These are phyloP conservation scores for Premnoplex brunnescens DNA, from an alignment of 2,797 vertebrate species.

Conservation along the genomic window DNA sequence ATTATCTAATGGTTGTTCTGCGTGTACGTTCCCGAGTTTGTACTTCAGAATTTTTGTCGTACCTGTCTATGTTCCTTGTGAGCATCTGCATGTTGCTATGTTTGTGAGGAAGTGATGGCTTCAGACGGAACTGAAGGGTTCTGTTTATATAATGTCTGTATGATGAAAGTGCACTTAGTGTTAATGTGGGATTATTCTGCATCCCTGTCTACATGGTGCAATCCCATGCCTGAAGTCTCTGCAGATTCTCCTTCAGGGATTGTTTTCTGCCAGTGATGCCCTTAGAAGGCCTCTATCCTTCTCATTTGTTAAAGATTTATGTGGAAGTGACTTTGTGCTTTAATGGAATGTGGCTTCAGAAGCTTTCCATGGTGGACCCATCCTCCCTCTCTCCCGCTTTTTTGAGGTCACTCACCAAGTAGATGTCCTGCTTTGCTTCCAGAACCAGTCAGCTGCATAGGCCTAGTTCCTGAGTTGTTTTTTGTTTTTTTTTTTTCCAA, in stretches of 20 bases:
- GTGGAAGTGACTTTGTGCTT: background rate
- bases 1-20: background rate
- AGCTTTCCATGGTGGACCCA: background rate
- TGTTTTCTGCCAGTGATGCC: background rate
- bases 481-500: background rate
- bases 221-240: background rate
- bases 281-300: background rate
- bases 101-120: background rate
- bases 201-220: fast-evolving
- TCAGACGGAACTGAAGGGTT: background rate
- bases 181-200: background rate
- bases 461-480: background rate
- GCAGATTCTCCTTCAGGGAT: background rate
- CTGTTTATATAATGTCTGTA: background rate
- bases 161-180: background rate
- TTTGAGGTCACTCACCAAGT: background rate
- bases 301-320: conserved; percentile 23
- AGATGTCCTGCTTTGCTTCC: background rate
- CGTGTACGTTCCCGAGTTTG: background rate
- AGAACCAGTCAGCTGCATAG: background rate
- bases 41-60: background rate
- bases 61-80: background rate
- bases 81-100: background rate
- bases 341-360: background rate
- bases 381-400: background rate